Conservation (phyloP, 2,113 vertebrate genomes). For the Saccopteryx leptura region DNA sequence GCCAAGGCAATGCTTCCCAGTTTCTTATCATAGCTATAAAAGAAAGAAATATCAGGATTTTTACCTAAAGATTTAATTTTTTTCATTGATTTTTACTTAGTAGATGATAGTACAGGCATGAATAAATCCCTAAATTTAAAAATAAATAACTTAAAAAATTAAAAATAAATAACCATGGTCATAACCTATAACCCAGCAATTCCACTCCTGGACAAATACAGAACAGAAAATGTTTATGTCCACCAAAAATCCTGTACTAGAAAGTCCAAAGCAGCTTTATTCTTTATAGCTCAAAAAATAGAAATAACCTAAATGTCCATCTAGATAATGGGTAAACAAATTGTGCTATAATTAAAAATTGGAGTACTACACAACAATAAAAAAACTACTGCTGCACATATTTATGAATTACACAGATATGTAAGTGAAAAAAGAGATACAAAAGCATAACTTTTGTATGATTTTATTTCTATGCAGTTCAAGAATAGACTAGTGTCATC, state of each 20-base stretch:
- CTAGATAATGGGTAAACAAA: not conserved
- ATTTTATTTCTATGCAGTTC: not conserved
- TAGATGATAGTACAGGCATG: not conserved
- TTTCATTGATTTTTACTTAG: constrained; percentile 30
- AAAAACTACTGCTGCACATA: not conserved
- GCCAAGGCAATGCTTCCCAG: not conserved
- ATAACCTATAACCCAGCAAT: not conserved
- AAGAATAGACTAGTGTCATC: not conserved
- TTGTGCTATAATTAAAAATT: not conserved
- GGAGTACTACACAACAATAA: not conserved
- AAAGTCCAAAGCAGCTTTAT: not conserved
- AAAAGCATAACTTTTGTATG: not conserved
- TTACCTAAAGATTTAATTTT: not conserved
- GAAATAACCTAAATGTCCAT: not conserved
- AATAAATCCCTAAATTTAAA: not conserved
- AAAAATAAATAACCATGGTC: not conserved
- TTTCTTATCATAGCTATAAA: not conserved
- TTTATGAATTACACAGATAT: not conserved
- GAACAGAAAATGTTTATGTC: constrained; percentile 36
- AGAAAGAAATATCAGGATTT: constrained; percentile 16
- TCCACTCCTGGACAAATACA: not conserved
- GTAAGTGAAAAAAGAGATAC: not conserved
- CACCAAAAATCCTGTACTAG: not conserved
- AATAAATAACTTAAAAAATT: not conserved
- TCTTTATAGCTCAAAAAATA: constrained; percentile 19